phyloP scores from a whole-genome alignment of 2,888 invertebrate genomes.

The Sarcophaga carnaria region DNA sequence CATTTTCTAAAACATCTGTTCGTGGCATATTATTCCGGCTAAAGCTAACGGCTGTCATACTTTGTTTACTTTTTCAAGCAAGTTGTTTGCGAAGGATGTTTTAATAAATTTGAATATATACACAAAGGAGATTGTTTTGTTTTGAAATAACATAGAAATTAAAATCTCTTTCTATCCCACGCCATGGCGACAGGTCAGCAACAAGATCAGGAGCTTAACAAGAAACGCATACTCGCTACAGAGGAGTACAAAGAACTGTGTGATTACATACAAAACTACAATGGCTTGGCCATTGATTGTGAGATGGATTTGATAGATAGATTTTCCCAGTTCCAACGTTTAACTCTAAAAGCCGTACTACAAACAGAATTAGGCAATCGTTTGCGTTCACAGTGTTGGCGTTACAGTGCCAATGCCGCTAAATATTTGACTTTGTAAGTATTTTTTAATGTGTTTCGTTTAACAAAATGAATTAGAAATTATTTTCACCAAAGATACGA shows the following conservation, averaged over 20 bases:
- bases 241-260: constrained; percentile 74
- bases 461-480: neutral
- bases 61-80: constrained; percentile 39
- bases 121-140: neutral
- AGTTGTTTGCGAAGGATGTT: constrained; percentile 9
- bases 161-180: neutral
- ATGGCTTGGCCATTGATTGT: constrained; percentile 84
- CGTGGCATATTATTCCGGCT: too few relatives aligned
- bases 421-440: constrained; percentile 81
- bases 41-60: too few relatives aligned
- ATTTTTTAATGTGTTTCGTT: neutral
- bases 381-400: constrained; percentile 85
- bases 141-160: neutral
- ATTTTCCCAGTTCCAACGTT: constrained; percentile 83
- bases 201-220: constrained; percentile 49
- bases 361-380: constrained; percentile 85
- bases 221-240: constrained; percentile 73
- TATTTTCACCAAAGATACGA: constrained; percentile 72
- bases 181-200: neutral
- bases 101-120: neutral
- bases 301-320: constrained; percentile 83
- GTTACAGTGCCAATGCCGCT: constrained; percentile 84
- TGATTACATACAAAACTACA: constrained; percentile 83
- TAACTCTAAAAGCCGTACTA: constrained; percentile 88
- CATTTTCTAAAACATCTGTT: too few relatives aligned